phyloP scores from a whole-genome alignment of 2,113 vertebrate species.

The Sula dactylatra region DNA sequence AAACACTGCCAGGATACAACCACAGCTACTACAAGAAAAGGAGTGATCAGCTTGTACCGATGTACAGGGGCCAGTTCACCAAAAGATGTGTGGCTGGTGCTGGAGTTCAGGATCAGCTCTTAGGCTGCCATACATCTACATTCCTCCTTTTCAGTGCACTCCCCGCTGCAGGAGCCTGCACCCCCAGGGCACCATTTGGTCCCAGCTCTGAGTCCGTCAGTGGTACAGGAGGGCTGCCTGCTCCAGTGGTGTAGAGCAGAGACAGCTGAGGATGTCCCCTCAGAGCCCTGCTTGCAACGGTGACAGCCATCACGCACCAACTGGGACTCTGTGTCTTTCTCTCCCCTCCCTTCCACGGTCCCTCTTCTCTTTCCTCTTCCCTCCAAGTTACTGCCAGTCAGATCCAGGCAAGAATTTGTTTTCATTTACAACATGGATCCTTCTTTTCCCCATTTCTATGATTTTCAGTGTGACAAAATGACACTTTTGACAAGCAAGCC shows the following conservation, averaged over 20 bases:
- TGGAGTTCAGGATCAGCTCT: background rate
- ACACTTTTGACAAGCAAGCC: conserved; percentile 16
- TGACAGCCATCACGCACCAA: background rate
- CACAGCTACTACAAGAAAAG: background rate
- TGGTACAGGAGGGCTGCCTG: background rate
- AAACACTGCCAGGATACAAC: background rate
- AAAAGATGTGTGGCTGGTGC: background rate
- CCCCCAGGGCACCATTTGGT: background rate
- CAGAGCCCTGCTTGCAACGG: background rate
- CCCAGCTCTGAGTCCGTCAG: accelerated
- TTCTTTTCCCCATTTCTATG: background rate
- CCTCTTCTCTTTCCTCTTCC: background rate
- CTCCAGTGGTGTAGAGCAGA: background rate
- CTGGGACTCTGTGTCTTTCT: background rate
- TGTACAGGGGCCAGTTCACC: background rate
- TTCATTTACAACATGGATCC: background rate
- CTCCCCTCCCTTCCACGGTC: background rate
- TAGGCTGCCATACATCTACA: background rate
- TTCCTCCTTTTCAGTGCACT: background rate
- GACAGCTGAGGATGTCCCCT: accelerated
- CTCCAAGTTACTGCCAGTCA: background rate
- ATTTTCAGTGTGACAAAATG: background rate
- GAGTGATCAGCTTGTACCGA: background rate
- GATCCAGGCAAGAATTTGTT: background rate
- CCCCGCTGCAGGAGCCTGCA: background rate